Conservation (phyloP, 1,140 invertebrate genomes). For the Bombus breviceps region DNA sequence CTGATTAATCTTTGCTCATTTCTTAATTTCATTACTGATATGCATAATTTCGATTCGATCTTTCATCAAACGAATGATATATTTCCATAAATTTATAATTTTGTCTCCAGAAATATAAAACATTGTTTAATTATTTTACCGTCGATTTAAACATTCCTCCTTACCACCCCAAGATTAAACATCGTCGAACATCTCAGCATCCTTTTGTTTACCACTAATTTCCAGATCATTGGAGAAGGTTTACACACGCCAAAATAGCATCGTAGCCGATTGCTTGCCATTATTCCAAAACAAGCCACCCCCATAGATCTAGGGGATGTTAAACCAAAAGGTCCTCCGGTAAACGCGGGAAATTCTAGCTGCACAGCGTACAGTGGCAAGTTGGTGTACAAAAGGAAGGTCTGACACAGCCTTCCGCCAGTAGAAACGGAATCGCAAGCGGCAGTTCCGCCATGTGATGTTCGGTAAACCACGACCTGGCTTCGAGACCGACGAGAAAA, state of each 20-base stretch:
- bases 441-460: background rate
- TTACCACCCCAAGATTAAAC: too few relatives aligned
- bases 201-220: background rate
- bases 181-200: too few relatives aligned
- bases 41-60: too few relatives aligned
- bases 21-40: too few relatives aligned
- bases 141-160: too few relatives aligned
- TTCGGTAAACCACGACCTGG: slow-evolving; percentile 4
- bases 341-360: background rate
- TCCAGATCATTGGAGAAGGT: background rate
- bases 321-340: background rate
- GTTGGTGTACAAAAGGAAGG: background rate
- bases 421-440: slow-evolving; percentile 2
- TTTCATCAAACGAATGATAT: too few relatives aligned
- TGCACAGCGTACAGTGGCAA: background rate
- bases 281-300: background rate
- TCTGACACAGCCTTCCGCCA: background rate
- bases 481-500: slow-evolving; percentile 52
- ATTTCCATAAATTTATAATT: background rate
- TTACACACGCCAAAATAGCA: slow-evolving; percentile 4
- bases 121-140: too few relatives aligned
- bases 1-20: too few relatives aligned
- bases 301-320: background rate
- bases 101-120: background rate
- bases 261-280: background rate